Evolutionary conservation across 2,113 vertebrate genomes (phyloP).

Genomic region (Rhinolophus sinicus): DNA sequence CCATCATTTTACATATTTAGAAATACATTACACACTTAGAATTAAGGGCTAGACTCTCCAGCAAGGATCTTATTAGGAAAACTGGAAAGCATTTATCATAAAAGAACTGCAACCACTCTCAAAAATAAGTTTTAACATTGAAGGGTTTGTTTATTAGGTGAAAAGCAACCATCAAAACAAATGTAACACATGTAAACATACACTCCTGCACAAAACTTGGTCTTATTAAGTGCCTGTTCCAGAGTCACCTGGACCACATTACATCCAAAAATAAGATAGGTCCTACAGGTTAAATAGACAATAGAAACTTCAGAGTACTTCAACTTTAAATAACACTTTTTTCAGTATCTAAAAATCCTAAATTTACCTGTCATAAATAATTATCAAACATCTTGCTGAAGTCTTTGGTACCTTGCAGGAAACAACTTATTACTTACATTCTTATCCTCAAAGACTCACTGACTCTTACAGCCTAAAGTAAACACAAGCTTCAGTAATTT

Average conservation of each 20-base stretch:
- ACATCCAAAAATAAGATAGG: conserved; percentile 70
- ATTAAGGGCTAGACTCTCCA: not conserved
- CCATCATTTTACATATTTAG: conserved; percentile 29
- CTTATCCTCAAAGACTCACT: conserved; percentile 48
- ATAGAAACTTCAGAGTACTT: conserved; percentile 63
- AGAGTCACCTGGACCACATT: conserved; percentile 63
- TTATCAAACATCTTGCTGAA: conserved; percentile 46
- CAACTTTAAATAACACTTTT: conserved; percentile 56
- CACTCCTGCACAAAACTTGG: conserved; percentile 13
- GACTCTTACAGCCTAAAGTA: conserved; percentile 41
- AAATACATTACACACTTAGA: not conserved
- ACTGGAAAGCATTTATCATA: not conserved
- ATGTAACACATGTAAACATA: not conserved
- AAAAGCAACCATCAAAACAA: conserved; percentile 42
- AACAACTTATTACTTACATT: conserved; percentile 46
- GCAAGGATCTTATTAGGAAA: conserved; percentile 5
- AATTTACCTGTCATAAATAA: conserved; percentile 38
- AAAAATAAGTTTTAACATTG: conserved; percentile 38
- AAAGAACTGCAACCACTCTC: conserved; percentile 43
- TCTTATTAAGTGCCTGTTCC: conserved; percentile 52
- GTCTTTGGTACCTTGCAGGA: not conserved
- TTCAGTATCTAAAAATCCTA: conserved; percentile 10
- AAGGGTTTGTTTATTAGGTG: not conserved
- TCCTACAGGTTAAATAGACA: conserved; percentile 62
- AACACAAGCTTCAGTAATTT: conserved; percentile 44